These are phyloP conservation scores for Clarias fuscus DNA, from an alignment of 2,797 vertebrate genomes.

Conservation along the genomic window DNA sequence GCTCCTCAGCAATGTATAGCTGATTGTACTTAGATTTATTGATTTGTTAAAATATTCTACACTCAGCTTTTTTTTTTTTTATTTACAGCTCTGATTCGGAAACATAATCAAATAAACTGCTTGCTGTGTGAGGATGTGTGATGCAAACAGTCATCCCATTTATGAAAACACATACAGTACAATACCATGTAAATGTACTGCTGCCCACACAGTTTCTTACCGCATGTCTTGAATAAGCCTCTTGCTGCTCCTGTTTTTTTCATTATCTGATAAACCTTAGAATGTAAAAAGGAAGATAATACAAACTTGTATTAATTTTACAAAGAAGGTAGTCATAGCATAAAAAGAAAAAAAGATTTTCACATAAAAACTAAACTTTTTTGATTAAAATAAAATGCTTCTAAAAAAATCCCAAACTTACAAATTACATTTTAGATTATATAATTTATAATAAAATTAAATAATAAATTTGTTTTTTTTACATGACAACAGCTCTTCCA, in stretches of 20 bases:
- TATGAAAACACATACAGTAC: not conserved
- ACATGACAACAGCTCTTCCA: not conserved
- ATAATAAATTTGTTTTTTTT: not conserved
- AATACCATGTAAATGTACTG: not conserved
- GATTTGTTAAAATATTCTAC: constrained; percentile 49
- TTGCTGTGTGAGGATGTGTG: constrained; percentile 30
- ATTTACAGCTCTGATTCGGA: constrained; percentile 45
- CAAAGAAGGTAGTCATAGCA: not conserved
- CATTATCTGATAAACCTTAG: constrained; percentile 30
- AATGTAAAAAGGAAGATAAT: not conserved
- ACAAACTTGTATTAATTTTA: not conserved
- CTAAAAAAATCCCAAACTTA: not conserved
- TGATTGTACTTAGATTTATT: constrained; percentile 57
- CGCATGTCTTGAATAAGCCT: constrained; percentile 7
- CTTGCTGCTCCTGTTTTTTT: constrained; percentile 1
- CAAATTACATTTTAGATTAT: not conserved
- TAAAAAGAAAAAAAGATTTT: not conserved
- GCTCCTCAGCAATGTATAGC: constrained; percentile 40
- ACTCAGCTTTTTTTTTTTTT: constrained; percentile 36
- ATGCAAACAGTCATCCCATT: constrained; percentile 5
- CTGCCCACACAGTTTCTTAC: constrained; percentile 19
- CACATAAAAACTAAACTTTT: not conserved
- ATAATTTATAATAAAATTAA: not conserved
- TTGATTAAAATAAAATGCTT: not conserved
- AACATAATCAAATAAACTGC: constrained; percentile 50